phyloP scores from a whole-genome alignment of 1,140 invertebrate species.

The Formica selysi region DNA sequence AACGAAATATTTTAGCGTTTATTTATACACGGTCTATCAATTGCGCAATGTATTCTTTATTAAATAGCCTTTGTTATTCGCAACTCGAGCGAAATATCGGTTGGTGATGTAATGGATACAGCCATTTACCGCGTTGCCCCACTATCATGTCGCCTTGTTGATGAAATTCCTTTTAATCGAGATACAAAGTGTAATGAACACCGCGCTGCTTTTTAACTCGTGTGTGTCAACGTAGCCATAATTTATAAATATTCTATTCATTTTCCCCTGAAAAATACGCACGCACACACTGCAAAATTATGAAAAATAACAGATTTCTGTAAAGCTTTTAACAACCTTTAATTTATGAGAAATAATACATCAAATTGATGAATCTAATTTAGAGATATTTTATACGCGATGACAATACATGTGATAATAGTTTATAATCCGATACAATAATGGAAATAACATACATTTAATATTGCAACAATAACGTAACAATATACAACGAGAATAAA shows the following conservation, averaged over 20 bases:
- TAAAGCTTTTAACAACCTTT: background rate
- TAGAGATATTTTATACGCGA: background rate
- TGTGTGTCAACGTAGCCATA: background rate
- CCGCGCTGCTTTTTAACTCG: conserved; percentile 11
- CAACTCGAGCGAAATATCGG: conserved; percentile 49
- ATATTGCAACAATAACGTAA: background rate
- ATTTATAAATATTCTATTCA: background rate
- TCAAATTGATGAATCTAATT: background rate
- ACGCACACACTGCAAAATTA: background rate
- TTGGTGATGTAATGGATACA: conserved; percentile 51
- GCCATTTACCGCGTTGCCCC: conserved; percentile 32
- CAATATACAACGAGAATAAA: background rate
- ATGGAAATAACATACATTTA: background rate
- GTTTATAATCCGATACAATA: background rate
- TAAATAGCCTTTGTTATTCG: conserved; percentile 53
- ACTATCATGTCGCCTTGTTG: background rate
- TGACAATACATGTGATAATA: too few species aligned
- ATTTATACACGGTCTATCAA: conserved; percentile 55
- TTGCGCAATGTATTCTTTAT: conserved; percentile 51
- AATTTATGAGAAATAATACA: background rate
- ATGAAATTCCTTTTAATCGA: conserved; percentile 52
- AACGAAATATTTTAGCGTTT: conserved; percentile 63
- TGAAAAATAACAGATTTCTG: background rate
- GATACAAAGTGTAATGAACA: conserved; percentile 16
- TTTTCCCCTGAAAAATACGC: background rate